A percentile compares a stretch with the other conserved stretches of the same genome.
Conservation (phyloP, 2,888 invertebrate genomes). For the Rhimphoctona megacephalus region DNA sequence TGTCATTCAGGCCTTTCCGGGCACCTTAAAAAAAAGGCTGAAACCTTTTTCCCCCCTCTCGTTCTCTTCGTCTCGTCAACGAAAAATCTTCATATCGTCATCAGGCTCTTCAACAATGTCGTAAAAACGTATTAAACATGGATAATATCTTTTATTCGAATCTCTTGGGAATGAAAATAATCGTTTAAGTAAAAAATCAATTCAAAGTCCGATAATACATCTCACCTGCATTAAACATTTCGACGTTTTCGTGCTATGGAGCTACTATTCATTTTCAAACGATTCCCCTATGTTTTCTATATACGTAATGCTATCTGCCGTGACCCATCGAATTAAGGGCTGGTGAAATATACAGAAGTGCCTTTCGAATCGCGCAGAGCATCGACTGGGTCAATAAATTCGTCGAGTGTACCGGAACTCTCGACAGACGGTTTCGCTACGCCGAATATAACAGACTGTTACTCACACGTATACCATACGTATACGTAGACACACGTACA, state of each 20-base stretch:
- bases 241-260: constrained; percentile 40
- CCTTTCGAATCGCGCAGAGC: constrained; percentile 55
- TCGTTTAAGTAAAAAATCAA: constrained; percentile 9
- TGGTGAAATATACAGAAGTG: constrained; percentile 45
- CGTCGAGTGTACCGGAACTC: constrained; percentile 65
- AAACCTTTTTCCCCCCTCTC: not conserved
- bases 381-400: constrained; percentile 66
- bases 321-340: constrained; percentile 66
- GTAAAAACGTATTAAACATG: not conserved
- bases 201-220: constrained; percentile 9
- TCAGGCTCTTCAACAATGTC: not conserved
- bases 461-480: not conserved
- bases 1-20: constrained; percentile 38
- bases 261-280: constrained; percentile 63
- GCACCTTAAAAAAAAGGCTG: not conserved
- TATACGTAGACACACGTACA: not conserved
- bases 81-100: constrained; percentile 10
- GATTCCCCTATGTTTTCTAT: constrained; percentile 23
- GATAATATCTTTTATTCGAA: constrained; percentile 5
- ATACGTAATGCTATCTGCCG: constrained; percentile 58
- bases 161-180: constrained; percentile 11
- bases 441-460: constrained; percentile 25
- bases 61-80: not conserved
- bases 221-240: constrained; percentile 58
- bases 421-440: constrained; percentile 30